Conservation (phyloP, 2,113 vertebrate species). For the Alaudala cheleensis region DNA sequence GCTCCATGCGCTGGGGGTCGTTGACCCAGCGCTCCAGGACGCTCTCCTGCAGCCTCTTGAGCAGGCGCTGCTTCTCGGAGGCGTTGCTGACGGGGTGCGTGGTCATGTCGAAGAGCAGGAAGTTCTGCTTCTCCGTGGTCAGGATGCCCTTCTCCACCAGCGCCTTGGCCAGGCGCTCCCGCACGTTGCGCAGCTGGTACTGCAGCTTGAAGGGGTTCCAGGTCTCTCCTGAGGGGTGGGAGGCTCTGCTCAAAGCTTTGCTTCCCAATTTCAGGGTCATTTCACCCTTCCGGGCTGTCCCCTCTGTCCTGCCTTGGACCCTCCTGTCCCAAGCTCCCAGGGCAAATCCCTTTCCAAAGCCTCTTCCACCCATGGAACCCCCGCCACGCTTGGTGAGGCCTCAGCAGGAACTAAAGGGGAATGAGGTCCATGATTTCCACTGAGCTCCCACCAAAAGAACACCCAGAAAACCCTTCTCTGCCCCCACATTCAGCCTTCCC, state of each 20-base stretch:
- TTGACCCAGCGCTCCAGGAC: conserved; percentile 84
- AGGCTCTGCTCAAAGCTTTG: fast-evolving
- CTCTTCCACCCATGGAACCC: too few relatives aligned
- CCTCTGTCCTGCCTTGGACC: neutral
- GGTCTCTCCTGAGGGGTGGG: conserved; percentile 75
- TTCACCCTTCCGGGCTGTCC: fast-evolving
- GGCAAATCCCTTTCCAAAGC: neutral
- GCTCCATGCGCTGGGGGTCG: conserved; percentile 79
- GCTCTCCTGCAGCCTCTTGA: conserved; percentile 78
- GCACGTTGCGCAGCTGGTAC: conserved; percentile 84
- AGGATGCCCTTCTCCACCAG: conserved; percentile 87
- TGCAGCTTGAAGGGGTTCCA: conserved; percentile 90
- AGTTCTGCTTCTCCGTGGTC: conserved; percentile 87
- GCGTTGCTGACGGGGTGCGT: conserved; percentile 82
- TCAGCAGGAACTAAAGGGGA: neutral
- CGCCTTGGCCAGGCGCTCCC: conserved; percentile 83
- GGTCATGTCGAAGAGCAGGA: conserved; percentile 88
- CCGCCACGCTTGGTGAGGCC: neutral
- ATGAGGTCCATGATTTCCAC: neutral
- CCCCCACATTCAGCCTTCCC: neutral
- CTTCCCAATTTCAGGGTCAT: fast-evolving
- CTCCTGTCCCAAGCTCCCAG: neutral
- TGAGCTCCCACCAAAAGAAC: fast-evolving
- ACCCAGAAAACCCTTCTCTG: neutral
- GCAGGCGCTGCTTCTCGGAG: conserved; percentile 80